Percentiles rank a stretch among this genome's conserved stretches.
Conservation (phyloP, 2,797 vertebrate genomes). For the Sorex maritimensis region DNA sequence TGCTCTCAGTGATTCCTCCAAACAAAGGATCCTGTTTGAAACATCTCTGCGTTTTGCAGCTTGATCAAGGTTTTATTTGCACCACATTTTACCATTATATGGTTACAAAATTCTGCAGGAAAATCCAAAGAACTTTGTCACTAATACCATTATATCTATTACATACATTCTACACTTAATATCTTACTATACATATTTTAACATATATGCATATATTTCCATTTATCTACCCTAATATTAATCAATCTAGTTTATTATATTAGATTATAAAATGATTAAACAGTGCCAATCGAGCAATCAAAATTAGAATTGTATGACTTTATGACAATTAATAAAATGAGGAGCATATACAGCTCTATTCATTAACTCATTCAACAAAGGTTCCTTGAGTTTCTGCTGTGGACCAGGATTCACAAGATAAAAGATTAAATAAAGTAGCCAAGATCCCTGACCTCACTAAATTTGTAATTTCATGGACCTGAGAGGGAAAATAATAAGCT, state of each 20-base stretch:
- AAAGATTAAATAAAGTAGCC: slow-evolving; percentile 23
- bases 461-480: slow-evolving; percentile 18
- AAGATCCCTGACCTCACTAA: neutral
- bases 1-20: neutral
- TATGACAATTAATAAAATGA: slow-evolving; percentile 61
- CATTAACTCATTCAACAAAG: slow-evolving; percentile 59
- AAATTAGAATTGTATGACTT: slow-evolving; percentile 65
- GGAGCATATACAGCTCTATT: neutral
- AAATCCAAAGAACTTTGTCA: slow-evolving; percentile 19
- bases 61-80: slow-evolving; percentile 19
- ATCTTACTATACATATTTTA: slow-evolving; percentile 47
- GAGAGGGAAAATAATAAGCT: neutral
- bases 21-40: slow-evolving; percentile 18
- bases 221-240: neutral
- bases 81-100: slow-evolving; percentile 14
- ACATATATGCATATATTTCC: neutral
- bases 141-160: neutral
- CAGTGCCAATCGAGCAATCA: slow-evolving; percentile 2
- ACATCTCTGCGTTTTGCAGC: neutral
- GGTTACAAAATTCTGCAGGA: slow-evolving; percentile 47
- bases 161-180: slow-evolving; percentile 1
- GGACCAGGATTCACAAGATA: neutral
- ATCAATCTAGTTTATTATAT: slow-evolving; percentile 34
- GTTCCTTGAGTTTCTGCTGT: slow-evolving; percentile 47
- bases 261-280: slow-evolving; percentile 64